Conservation (phyloP, 53 echinoderm and acorn worm genomes). For the Zoroaster sp. region DNA sequence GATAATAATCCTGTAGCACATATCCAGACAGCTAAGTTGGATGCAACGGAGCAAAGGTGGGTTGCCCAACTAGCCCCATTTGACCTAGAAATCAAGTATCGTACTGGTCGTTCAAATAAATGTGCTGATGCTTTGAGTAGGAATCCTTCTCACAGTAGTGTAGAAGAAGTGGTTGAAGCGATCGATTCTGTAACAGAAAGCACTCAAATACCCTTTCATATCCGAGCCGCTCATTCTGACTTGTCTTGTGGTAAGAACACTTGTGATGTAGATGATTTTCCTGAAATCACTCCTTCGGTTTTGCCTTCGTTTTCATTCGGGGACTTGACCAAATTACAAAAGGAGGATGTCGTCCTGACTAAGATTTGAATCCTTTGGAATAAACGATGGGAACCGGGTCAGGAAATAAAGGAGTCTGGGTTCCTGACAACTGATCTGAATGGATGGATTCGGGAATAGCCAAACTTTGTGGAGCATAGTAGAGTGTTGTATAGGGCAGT, state of each 20-base stretch:
- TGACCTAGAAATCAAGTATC: conserved; percentile 55
- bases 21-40: conserved; percentile 56
- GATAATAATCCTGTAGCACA: conserved; percentile 57
- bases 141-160: not conserved
- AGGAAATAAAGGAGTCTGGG: not conserved
- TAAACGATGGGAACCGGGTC: not conserved
- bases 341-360: not conserved
- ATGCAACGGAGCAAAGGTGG: conserved; percentile 69
- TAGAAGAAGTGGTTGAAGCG: not conserved
- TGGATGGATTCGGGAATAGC: conserved; percentile 1
- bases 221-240: not conserved
- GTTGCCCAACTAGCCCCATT: conserved; percentile 59
- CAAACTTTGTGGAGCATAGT: not conserved
- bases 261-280: not conserved
- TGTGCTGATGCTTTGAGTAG: not conserved
- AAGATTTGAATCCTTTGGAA: not conserved
- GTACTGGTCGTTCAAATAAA: conserved; percentile 56
- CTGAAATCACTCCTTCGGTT: not conserved
- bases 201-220: not conserved
- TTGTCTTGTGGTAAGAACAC: not conserved
- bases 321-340: not conserved
- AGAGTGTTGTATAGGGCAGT: not conserved
- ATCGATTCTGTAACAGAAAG: not conserved
- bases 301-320: not conserved
- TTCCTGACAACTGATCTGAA: not conserved